Evolutionary conservation across 2,113 vertebrate species (phyloP).

Genomic region (Pipa parva): DNA sequence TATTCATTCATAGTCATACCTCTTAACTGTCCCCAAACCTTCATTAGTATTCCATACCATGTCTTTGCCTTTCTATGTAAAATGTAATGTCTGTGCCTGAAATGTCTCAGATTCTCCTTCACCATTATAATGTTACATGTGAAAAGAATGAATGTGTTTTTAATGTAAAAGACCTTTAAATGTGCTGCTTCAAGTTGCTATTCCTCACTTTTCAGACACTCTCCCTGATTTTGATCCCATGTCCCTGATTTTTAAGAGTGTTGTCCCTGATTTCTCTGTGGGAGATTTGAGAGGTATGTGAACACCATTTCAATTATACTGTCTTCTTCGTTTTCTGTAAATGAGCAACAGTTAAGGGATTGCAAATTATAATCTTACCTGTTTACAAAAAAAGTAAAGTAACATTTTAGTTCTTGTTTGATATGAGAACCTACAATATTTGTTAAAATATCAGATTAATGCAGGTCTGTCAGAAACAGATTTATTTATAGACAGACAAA

Average conservation of each 20-base stretch:
- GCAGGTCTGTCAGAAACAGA: too few relatives aligned
- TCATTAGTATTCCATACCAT: not conserved
- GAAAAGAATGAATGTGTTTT: slow-evolving; percentile 12
- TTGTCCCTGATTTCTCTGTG: slow-evolving; percentile 22
- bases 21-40: slow-evolving; percentile 9
- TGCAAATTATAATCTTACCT: too few relatives aligned
- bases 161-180: slow-evolving; percentile 3
- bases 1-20: slow-evolving; percentile 16
- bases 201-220: slow-evolving; percentile 27
- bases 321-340: not conserved
- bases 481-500: too few relatives aligned
- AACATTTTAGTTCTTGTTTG: too few relatives aligned
- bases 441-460: too few relatives aligned
- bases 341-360: too few relatives aligned
- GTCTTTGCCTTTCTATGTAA: not conserved
- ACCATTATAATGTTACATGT: not conserved
- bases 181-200: slow-evolving; percentile 9
- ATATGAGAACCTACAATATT: too few relatives aligned
- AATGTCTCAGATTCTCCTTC: not conserved
- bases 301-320: slow-evolving; percentile 1
- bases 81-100: not conserved
- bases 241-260: slow-evolving; percentile 26
- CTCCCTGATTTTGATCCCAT: slow-evolving; percentile 21
- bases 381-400: too few relatives aligned
- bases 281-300: slow-evolving; percentile 27